These are phyloP conservation scores for Hormaphis cornu DNA, from an alignment of 1,140 invertebrate species.

Conservation along the genomic window DNA sequence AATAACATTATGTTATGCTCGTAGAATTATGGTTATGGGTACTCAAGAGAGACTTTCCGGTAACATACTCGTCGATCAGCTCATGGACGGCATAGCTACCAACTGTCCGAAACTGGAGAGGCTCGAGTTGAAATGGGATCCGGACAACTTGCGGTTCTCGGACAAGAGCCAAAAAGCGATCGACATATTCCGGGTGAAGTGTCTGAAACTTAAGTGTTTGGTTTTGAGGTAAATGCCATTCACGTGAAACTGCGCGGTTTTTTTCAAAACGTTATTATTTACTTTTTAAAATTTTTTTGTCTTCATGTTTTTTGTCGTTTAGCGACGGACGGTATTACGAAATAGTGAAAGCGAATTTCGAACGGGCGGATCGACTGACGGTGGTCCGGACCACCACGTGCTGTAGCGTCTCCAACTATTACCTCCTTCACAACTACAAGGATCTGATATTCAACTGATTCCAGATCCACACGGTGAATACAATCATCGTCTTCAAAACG, in stretches of 20 bases:
- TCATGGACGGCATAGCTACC: conserved; percentile 95
- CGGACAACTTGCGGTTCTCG: conserved; percentile 93
- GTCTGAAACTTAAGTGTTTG: conserved; percentile 71
- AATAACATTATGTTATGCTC: neutral
- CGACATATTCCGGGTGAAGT: conserved; percentile 80
- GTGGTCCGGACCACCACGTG: conserved; percentile 93
- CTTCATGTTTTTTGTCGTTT: conserved; percentile 40
- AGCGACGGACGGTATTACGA: conserved; percentile 99
- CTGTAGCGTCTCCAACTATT: conserved; percentile 82
- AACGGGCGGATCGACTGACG: conserved; percentile 88
- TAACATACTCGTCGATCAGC: conserved; percentile 92
- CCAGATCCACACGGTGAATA: neutral
- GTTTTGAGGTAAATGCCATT: conserved; percentile 58
- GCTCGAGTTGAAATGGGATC: conserved; percentile 94
- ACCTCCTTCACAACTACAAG: conserved; percentile 83
- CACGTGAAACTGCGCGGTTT: neutral
- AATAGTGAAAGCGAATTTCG: conserved; percentile 98
- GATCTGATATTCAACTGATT: conserved; percentile 82
- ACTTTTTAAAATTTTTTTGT: neutral
- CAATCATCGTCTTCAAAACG: neutral
- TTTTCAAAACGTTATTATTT: neutral
- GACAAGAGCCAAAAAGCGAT: conserved; percentile 98
- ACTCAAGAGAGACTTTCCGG: conserved; percentile 90
- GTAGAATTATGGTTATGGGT: conserved; percentile 91
- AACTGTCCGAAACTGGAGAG: conserved; percentile 81